These are phyloP conservation scores for Cryptophagus acutangulus DNA, from an alignment of 2,888 invertebrate species.

Conservation along the genomic window DNA sequence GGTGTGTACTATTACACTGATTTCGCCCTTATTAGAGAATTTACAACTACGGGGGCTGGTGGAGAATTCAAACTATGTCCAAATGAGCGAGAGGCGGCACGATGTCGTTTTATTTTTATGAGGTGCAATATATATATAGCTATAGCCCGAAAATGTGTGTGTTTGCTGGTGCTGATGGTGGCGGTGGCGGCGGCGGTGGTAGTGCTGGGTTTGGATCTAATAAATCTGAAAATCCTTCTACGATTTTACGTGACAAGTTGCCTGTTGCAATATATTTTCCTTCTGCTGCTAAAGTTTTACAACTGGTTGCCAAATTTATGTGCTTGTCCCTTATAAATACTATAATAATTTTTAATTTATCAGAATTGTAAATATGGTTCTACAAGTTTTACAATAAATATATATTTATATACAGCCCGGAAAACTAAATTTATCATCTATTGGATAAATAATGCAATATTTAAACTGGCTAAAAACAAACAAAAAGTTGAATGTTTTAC, in stretches of 20 bases:
- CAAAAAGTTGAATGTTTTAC: no score
- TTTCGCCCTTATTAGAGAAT: slow-evolving; percentile 10
- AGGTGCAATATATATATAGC: not conserved
- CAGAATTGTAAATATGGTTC: no score
- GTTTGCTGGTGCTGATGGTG: no score
- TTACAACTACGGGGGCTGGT: slow-evolving; percentile 4
- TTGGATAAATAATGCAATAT: no score
- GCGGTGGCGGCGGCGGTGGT: no score
- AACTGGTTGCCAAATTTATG: slow-evolving; percentile 1
- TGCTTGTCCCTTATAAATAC: not conserved
- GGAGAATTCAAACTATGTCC: slow-evolving; percentile 3
- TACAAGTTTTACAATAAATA: no score
- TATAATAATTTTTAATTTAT: not conserved
- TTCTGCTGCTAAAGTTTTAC: no score
- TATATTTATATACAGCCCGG: no score
- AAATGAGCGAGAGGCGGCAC: no score
- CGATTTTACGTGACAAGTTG: slow-evolving; percentile 2
- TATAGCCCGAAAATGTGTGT: no score
- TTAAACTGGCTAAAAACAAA: no score
- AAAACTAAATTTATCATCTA: no score
- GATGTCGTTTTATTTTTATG: slow-evolving; percentile 1
- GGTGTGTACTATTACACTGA: slow-evolving; percentile 9
- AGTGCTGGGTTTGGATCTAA: slow-evolving; percentile 1
- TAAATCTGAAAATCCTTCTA: not conserved
- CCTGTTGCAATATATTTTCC: slow-evolving; percentile 1